Base-by-base conservation (phyloP, 1,140 invertebrate species). In the Nephila pilipes region DNA sequence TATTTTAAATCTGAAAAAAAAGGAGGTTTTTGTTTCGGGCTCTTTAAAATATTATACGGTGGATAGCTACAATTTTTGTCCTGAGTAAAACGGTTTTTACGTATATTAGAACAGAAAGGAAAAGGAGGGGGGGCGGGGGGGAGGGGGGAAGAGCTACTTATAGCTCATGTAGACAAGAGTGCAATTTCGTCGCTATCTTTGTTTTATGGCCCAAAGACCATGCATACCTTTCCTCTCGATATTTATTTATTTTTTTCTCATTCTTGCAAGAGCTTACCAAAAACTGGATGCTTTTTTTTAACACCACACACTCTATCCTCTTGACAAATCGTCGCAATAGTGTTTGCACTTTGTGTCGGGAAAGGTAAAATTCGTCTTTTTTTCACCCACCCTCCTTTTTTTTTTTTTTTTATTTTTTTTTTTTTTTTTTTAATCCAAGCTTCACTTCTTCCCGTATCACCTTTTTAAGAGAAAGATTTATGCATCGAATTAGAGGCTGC, bases 401-500 rank as follows among this genome's bases (percentile, higher is more conserved):
- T 36, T 46, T 46, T 10, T 14, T 25, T 54, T 1, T 20, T 55
- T 60, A 12, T 55, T n/a, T 60, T 3, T 20, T 58, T 38, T 90
- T 90, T 90, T 80, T 80, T 58, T 69, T 60, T 89, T 25, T 6
- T 22, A 22, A 14, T 87, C 36, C 29, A 57, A 36, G 32, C 32
- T 90, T 80, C 25, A 25, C 69, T 36, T 54, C 54, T 32, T n/a
- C 88, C 54, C 22, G 89, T 32, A 58, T 63, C 57, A 91, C 75
- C 89, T 91, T 91, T 91, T 83, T 87, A 87, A 91, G 32, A 80
- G 85, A 57, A 87, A 93, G 91, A 93, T 93, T 93, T 93, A 93
- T 87, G 91, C 65, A 79, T 93, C 91, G 91, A 93, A 93, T 93
- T 93, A 93, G 83, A 80, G 75, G 46, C 38, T 22, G 22, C 83